Conservation (phyloP, 2,797 vertebrate species). For the Arctocebus calabarensis region DNA sequence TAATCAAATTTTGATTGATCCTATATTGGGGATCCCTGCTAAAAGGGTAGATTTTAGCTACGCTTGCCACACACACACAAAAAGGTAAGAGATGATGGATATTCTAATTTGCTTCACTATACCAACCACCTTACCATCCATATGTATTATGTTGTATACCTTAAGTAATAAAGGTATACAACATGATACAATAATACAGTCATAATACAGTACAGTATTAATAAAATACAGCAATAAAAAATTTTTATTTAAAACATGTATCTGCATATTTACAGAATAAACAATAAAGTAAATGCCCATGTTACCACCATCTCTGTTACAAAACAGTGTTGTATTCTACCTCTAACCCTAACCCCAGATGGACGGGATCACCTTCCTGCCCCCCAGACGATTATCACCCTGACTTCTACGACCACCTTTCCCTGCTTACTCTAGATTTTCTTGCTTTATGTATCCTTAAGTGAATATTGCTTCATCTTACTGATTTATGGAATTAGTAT, state of each 20-base stretch:
- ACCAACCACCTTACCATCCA: neutral
- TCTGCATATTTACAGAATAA: neutral
- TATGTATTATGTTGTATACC: neutral
- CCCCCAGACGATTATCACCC: too few relatives aligned
- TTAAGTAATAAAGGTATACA: neutral
- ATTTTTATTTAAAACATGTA: neutral
- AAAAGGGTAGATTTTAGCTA: neutral
- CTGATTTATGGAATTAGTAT: neutral
- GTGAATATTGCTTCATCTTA: neutral
- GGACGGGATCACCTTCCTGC: neutral
- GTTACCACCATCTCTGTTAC: neutral
- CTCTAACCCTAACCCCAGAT: too few relatives aligned
- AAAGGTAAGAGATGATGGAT: neutral
- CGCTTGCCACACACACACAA: neutral
- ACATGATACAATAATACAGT: too few relatives aligned
- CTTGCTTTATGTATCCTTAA: neutral
- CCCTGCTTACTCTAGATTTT: neutral
- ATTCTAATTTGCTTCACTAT: neutral
- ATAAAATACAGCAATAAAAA: neutral
- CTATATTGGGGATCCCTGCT: neutral
- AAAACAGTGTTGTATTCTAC: neutral
- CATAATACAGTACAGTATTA: too few relatives aligned
- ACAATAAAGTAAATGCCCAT: neutral
- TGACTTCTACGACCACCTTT: neutral
- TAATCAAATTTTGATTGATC: neutral